Evolutionary conservation across 2,113 vertebrate species (phyloP).

Genomic region (Hystrix brachyura): DNA sequence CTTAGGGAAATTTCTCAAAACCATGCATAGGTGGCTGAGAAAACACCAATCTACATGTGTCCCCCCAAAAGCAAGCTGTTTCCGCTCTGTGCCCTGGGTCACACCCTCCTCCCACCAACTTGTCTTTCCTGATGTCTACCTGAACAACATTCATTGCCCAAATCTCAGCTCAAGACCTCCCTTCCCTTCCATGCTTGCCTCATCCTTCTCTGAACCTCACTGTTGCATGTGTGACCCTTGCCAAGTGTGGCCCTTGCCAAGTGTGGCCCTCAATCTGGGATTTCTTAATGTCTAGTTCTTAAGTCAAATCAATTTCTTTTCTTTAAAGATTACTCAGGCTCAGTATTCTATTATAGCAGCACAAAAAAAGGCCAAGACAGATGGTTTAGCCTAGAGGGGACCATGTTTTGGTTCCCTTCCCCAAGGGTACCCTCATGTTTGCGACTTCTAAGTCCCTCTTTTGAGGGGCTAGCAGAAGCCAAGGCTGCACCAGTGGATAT

Average conservation of each 20-base stretch:
- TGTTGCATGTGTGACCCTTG: not conserved
- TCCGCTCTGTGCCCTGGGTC: not conserved
- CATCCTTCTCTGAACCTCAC: not conserved
- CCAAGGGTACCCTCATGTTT: not conserved
- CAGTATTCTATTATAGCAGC: not conserved
- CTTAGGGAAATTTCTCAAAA: not conserved
- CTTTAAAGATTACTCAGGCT: not conserved
- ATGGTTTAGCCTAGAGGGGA: not conserved
- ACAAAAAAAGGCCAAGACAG: not conserved
- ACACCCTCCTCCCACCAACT: rapidly evolving
- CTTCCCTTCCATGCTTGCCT: not conserved
- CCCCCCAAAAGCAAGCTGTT: not conserved
- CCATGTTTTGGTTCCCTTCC: not conserved
- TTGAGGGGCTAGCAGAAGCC: not conserved
- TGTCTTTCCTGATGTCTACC: not conserved
- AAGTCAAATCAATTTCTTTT: not conserved
- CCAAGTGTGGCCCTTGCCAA: not conserved
- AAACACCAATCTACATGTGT: not conserved
- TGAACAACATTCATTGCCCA: not conserved
- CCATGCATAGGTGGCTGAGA: rapidly evolving
- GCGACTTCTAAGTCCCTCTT: not conserved
- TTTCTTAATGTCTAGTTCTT: not conserved
- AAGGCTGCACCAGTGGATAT: rapidly evolving
- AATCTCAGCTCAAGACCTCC: not conserved
- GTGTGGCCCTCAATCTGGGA: not conserved